A percentile compares a stretch with the other conserved stretches of the same genome.
phyloP scores from a whole-genome alignment of 1,140 invertebrate genomes.

The Drosophila quadrilineata region DNA sequence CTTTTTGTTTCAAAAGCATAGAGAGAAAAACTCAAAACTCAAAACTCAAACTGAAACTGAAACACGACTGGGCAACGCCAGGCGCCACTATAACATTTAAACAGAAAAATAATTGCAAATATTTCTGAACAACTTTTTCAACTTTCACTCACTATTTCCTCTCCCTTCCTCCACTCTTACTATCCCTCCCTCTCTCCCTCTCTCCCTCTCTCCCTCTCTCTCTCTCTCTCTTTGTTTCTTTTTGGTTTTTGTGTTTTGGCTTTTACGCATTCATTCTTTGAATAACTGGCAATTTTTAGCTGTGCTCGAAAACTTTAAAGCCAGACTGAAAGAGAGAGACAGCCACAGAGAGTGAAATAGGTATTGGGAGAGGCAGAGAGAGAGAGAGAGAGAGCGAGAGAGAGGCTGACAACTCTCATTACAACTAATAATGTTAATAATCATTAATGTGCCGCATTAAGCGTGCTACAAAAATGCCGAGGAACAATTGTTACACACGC shows the following conservation, averaged over 20 bases:
- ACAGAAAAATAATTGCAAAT: constrained; percentile 76
- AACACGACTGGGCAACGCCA: too few species aligned
- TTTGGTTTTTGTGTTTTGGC: constrained; percentile 18
- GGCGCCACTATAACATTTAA: constrained; percentile 69
- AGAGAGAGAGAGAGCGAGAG: too few species aligned
- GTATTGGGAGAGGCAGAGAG: too few species aligned
- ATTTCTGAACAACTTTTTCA: constrained; percentile 67
- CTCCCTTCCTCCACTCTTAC: too few species aligned
- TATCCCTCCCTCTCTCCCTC: too few species aligned
- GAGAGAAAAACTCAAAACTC: constrained; percentile 17
- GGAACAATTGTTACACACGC: too few species aligned
- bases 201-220: constrained; percentile 16
- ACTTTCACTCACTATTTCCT: constrained; percentile 50
- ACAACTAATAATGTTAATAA: constrained; percentile 75
- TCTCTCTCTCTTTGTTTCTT: constrained; percentile 26
- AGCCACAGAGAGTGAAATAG: too few species aligned
- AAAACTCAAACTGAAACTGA: constrained; percentile 38
- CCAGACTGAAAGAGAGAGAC: too few species aligned
- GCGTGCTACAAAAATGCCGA: constrained; percentile 23
- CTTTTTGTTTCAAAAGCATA: constrained; percentile 67
- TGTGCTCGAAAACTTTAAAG: constrained; percentile 61
- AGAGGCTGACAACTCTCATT: constrained; percentile 57
- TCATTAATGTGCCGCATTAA: constrained; percentile 66
- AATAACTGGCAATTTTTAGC: constrained; percentile 43
- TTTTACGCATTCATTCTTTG: constrained; percentile 44